phyloP scores from a whole-genome alignment of 2,888 invertebrate species.

The Nasonia oneida region DNA sequence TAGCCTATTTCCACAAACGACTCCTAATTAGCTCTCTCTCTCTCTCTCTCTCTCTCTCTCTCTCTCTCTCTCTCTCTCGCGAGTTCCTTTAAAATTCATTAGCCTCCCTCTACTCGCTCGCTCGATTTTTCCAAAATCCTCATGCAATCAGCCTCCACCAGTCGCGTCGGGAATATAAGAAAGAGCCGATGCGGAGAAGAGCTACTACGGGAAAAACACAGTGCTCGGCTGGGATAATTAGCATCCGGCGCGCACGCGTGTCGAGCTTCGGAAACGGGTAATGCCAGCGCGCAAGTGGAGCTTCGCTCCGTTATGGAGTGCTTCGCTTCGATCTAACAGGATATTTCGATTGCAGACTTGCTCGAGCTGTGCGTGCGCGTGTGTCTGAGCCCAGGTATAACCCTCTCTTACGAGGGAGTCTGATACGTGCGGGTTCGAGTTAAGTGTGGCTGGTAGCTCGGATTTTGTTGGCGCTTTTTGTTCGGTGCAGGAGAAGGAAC shows the following conservation, averaged over 20 bases:
- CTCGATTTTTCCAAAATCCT: slow-evolving; percentile 36
- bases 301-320: slow-evolving; percentile 17
- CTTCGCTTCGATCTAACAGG: background rate
- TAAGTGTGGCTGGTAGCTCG: background rate
- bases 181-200: background rate
- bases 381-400: background rate
- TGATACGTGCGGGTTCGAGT: background rate
- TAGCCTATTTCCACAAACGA: slow-evolving; percentile 26
- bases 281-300: background rate
- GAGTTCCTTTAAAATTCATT: slow-evolving; percentile 45
- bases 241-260: slow-evolving; percentile 23
- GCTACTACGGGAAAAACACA: background rate
- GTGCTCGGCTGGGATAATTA: slow-evolving; percentile 38
- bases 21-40: slow-evolving; percentile 43
- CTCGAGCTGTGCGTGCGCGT: background rate
- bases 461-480: background rate
- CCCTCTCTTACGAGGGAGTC: background rate
- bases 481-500: no score
- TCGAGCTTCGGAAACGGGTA: slow-evolving; percentile 11
- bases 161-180: background rate
- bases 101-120: background rate
- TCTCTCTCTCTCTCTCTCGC: background rate
- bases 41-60: background rate
- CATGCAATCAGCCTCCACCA: slow-evolving; percentile 11
- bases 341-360: background rate